A percentile compares a stretch with the other conserved stretches of the same genome.
Evolutionary conservation across 2,888 invertebrate species (phyloP).

Genomic region (Psococerastis gibbosa): DNA sequence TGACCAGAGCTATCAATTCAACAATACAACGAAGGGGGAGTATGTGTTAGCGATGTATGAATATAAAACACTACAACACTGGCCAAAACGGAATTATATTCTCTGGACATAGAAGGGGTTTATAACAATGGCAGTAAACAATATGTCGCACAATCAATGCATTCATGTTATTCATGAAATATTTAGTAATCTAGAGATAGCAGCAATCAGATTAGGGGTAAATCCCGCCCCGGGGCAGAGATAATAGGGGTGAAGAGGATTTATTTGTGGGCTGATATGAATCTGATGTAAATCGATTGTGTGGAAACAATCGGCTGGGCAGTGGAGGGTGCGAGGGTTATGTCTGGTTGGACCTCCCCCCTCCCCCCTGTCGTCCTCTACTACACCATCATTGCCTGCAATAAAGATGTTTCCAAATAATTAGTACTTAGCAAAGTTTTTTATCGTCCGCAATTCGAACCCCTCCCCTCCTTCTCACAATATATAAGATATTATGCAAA

Average conservation of each 20-base stretch:
- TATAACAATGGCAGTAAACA: conserved; percentile 1
- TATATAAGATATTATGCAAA: too few relatives aligned
- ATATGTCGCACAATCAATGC: not conserved
- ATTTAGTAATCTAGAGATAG: not conserved
- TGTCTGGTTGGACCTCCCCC: too few relatives aligned
- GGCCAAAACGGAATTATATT: not conserved
- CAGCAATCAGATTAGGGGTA: not conserved
- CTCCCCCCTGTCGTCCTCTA: too few relatives aligned
- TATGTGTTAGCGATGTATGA: too few relatives aligned
- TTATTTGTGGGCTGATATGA: not conserved
- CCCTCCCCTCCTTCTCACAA: too few relatives aligned
- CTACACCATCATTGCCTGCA: too few relatives aligned
- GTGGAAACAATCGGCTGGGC: conserved; percentile 1
- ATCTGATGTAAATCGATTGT: conserved; percentile 5
- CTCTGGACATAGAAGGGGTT: not conserved
- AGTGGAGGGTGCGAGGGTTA: not conserved
- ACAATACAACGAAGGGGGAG: too few relatives aligned
- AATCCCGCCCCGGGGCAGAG: not conserved
- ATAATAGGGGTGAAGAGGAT: not conserved
- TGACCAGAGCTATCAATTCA: too few relatives aligned
- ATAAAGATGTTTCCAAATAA: too few relatives aligned
- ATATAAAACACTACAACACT: too few relatives aligned
- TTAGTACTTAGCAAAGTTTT: too few relatives aligned
- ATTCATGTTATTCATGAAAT: not conserved
- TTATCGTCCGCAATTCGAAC: too few relatives aligned